Evolutionary conservation across 2,113 vertebrate genomes (phyloP), one percentile per base, ranked within the genome.

Genomic region (Bostrychus sinensis): DNA sequence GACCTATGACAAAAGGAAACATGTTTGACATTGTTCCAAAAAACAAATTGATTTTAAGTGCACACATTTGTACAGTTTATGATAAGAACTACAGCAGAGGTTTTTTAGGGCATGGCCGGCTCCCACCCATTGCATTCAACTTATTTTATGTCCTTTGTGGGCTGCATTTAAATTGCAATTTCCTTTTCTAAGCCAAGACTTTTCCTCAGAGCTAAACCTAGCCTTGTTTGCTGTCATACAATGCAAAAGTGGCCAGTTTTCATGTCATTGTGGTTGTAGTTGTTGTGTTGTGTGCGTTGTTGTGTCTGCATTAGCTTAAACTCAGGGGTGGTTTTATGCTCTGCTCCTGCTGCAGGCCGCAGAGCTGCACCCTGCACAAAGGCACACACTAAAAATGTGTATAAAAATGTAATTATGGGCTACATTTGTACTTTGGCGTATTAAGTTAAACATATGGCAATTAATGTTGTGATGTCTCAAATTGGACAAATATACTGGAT

Each of bases 381-480:
- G 9, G n/a, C 42, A 54, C 37, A 56, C 1, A 32, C 3, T 58
- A 17, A 59, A 17, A 39, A 51, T 42, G 20, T 11, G 17, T n/a
- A 62, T 41, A 39, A 54, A 65, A 45, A 72, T 67, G 50, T 58
- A 61, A 64, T 54, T 76, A 56, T 53, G 62, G 34, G 53, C 37
- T 39, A 64, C 42, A 81, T 56, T 60, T 67, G 63, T 38, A n/a
- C n/a, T n/a, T n/a, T n/a, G n/a, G 66, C 60, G 22, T 53, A 13
- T 41, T 67, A 70, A 83, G 81, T 83, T 82, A 30, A 80, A 66
- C 16, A 14, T 62, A 59, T 70, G n/a, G 22, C 57, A 68, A 74
- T 78, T 74, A 50, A 70, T 59, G 32, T 68, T 65, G 41, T 8
- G 9, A 51, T 65, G 70, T 56, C 66, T 80, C 50, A 68, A 70